These are phyloP conservation scores for Pantherophis vulpinus DNA, from an alignment of 2,797 vertebrate genomes.

Conservation along the genomic window DNA sequence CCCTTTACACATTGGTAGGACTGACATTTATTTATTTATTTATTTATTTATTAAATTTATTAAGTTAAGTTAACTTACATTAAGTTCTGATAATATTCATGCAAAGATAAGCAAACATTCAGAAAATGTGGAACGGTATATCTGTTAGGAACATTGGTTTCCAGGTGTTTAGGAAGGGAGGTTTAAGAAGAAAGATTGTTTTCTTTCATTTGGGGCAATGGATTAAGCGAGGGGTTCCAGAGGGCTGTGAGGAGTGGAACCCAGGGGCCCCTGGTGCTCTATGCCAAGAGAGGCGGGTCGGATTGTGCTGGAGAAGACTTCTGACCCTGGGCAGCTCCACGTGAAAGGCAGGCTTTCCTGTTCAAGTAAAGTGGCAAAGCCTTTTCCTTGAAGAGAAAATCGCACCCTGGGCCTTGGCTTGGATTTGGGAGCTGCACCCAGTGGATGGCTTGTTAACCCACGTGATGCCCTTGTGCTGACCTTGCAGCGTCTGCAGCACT, in stretches of 20 bases:
- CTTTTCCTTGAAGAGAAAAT: not conserved
- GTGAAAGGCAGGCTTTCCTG: not conserved
- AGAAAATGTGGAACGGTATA: not conserved
- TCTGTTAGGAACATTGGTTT: not conserved
- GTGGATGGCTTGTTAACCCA: not conserved
- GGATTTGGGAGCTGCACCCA: not conserved
- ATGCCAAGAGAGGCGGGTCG: too few species aligned
- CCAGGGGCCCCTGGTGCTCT: not conserved
- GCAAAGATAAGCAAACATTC: not conserved
- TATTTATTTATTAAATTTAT: too few species aligned
- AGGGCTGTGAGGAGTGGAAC: not conserved
- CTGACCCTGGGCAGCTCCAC: too few species aligned
- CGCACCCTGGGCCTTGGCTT: not conserved
- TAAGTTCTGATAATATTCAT: not conserved
- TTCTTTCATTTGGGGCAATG: not conserved
- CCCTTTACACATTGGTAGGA: not conserved
- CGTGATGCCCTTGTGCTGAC: slow-evolving; percentile 18
- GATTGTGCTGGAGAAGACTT: not conserved
- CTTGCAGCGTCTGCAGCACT: slow-evolving; percentile 82
- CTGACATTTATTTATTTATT: not conserved
- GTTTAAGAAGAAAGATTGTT: not conserved
- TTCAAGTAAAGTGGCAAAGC: not conserved
- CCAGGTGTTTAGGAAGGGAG: too few species aligned
- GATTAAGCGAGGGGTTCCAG: too few species aligned
- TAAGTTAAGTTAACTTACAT: too few species aligned